A percentile compares a stretch with the other conserved stretches of the same genome.
phyloP scores from a whole-genome alignment of 2,797 vertebrate genomes.

The Eupleurogrammus muticus region DNA sequence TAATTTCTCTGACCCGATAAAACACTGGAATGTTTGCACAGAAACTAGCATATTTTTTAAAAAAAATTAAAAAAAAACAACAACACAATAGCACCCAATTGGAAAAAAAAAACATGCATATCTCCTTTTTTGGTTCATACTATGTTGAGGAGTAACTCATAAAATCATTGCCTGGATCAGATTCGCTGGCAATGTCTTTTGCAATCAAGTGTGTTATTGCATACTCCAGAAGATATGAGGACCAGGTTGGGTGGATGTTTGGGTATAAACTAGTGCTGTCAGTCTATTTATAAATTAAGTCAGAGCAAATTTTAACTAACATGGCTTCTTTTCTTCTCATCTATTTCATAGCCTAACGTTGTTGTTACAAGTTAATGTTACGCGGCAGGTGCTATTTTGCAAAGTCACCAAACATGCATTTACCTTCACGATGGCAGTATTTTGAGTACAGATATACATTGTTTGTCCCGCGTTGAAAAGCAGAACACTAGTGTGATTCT shows the following conservation, averaged over 20 bases:
- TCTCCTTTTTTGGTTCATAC: background rate
- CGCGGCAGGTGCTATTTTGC: background rate
- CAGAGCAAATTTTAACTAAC: background rate
- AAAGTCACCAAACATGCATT: background rate
- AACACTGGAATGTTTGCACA: background rate
- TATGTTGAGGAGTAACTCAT: background rate
- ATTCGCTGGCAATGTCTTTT: background rate
- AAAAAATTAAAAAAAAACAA: background rate
- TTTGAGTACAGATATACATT: no score
- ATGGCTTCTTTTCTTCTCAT: background rate
- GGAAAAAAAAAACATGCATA: background rate
- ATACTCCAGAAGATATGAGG: background rate
- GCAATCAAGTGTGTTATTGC: background rate
- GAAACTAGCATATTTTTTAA: background rate
- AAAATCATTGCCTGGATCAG: background rate
- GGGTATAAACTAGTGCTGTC: background rate
- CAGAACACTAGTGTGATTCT: no score
- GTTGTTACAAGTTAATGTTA: background rate
- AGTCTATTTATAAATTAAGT: no score
- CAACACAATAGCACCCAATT: background rate
- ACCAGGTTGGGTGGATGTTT: background rate
- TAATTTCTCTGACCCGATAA: slow-evolving; percentile 17
- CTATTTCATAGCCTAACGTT: background rate
- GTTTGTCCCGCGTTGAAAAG: no score
- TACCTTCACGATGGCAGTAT: no score